Base-by-base conservation (phyloP, 1,140 invertebrate species). In the Euura saliciscinereae region DNA sequence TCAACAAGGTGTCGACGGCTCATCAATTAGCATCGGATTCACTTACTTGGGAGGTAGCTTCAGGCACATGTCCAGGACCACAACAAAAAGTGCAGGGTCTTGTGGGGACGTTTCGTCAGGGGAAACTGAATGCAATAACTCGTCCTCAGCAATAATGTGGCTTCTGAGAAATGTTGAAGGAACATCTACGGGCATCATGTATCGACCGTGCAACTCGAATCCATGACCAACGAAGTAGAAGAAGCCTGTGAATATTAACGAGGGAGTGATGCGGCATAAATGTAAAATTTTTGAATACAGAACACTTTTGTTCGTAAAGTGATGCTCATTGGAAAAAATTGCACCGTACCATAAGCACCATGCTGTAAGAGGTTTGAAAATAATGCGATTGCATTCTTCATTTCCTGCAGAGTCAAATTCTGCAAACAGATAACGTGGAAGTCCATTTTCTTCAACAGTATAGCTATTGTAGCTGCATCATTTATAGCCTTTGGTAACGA, bases 191-290 rank as follows among this genome's bases (percentile, higher is more conserved):
- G 85, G 78, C 43, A 87, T 74, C 78, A 87, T 82, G 13, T 84
- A 86, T 77, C 78, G 85, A 44, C 85, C 84, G 65, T 84, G 82
- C 79, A 86, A 83, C 68, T 84, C 83, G 67, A 86, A 87, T 68
- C 86, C 86, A 80, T 87, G 86, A 0, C 86, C 86, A 75, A 80
- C 85, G 73, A 83, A 87, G 68, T 86, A 86, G 66, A 87, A 83
- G 44, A 87, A 73, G 67, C 79, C 86, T 59, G 13, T 87, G 69
- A 70, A 43, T 43, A 72, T 51, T 3, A 69, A 68, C 42, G 28
- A 43, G 2, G 28, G 28, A 64, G 2, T 11, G 59, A 64, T 13
- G 13, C 59, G 59, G 59, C 13, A 64, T 64, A 64, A 10, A 64
- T 13, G 13, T 64, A 64, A 28, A 28, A 28, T 28, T 28, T 28